A percentile compares a stretch with the other conserved stretches of the same genome.
These are phyloP conservation scores for Amphiura filiformis DNA, from an alignment of 35 echinoderm and acorn worm genomes.

Conservation along the genomic window DNA sequence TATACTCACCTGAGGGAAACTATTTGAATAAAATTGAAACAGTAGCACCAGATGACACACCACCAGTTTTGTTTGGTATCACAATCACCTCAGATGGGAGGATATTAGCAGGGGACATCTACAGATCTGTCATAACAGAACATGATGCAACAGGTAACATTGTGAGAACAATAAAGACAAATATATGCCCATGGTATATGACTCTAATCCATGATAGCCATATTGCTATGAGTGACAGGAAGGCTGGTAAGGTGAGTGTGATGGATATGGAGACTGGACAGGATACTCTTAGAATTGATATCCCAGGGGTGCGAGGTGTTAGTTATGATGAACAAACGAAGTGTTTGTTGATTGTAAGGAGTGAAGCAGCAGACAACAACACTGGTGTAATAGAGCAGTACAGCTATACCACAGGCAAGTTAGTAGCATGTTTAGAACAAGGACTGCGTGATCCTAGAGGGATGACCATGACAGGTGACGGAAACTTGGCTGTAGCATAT, in stretches of 20 bases:
- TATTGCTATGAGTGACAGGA: not conserved
- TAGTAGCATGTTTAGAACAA: no score
- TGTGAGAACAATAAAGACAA: not conserved
- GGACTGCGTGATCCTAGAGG: no score
- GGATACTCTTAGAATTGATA: not conserved
- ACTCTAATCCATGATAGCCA: not conserved
- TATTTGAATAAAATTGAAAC: no score
- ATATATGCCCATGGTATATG: not conserved
- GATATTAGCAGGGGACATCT: not conserved
- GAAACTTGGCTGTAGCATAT: no score
- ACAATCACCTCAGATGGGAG: not conserved
- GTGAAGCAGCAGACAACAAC: not conserved
- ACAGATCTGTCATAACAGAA: not conserved
- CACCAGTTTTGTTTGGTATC: no score
- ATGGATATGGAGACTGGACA: not conserved
- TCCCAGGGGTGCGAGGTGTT: not conserved
- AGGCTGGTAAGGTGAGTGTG: not conserved
- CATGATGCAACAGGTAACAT: not conserved
- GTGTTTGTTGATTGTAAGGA: not conserved
- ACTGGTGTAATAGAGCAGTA: conserved; percentile 1
- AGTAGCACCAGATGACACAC: no score
- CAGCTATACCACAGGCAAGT: not conserved
- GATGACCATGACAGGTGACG: no score
- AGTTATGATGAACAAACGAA: not conserved
- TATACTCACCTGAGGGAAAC: no score